Conservation (phyloP, 2,113 vertebrate genomes). For the Tenebrosternarchus preto region DNA sequence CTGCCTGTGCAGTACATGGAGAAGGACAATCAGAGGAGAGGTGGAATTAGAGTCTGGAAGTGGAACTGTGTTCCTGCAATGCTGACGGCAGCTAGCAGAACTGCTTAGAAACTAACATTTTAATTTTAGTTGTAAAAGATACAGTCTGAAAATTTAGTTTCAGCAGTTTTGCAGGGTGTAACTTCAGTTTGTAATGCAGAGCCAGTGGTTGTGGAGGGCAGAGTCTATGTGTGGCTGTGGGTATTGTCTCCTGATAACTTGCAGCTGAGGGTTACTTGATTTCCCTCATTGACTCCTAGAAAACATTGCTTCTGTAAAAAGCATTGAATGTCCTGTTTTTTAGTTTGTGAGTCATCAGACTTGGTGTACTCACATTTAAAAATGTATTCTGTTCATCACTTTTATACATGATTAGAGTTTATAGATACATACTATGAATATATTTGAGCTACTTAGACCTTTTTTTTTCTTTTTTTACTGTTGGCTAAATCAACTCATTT, state of each 20-base stretch:
- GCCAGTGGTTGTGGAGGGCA: too few relatives aligned
- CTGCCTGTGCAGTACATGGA: background rate
- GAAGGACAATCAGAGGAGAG: background rate
- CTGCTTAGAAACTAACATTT: background rate
- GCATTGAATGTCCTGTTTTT: background rate
- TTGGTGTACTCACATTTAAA: slow-evolving; percentile 5
- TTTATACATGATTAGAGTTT: background rate
- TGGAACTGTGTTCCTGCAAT: slow-evolving; percentile 17
- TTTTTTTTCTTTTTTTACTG: background rate
- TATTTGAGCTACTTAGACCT: background rate
- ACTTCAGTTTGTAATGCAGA: too few relatives aligned
- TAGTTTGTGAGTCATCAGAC: background rate
- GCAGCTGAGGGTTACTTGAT: slow-evolving; percentile 10
- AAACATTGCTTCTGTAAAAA: background rate
- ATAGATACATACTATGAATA: too few relatives aligned
- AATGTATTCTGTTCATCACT: background rate
- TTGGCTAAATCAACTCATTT: background rate
- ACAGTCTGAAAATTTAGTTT: background rate
- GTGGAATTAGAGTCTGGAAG: background rate
- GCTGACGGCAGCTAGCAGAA: background rate
- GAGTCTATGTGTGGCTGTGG: background rate
- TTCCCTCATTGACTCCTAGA: slow-evolving; percentile 18
- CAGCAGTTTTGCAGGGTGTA: too few relatives aligned
- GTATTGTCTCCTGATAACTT: background rate
- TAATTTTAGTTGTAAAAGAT: background rate